phyloP scores from a whole-genome alignment of 2,888 invertebrate genomes.

The Girardia tigrina region DNA sequence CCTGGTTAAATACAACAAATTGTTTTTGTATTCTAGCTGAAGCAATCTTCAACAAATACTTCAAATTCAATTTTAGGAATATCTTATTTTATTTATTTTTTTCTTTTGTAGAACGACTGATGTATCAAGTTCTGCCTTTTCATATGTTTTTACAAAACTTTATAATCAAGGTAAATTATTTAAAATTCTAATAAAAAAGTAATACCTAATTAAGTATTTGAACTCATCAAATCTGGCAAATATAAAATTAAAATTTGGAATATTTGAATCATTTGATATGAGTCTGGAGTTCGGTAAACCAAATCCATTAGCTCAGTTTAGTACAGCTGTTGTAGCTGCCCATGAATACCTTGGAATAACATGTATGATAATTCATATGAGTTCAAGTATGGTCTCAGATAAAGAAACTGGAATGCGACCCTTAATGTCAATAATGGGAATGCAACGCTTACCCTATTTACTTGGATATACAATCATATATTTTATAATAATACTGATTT shows the following conservation, averaged over 20 bases:
- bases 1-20: no score
- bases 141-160: no score
- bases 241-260: not conserved
- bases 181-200: no score
- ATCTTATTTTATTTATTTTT: no score
- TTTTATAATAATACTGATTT: not conserved
- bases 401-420: not conserved
- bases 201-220: no score
- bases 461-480: not conserved
- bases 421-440: not conserved
- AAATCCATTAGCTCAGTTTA: not conserved
- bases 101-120: no score
- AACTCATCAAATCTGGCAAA: no score
- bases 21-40: no score
- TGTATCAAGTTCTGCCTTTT: no score
- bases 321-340: not conserved
- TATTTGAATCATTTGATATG: not conserved
- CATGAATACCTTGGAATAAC: conserved; percentile 11
- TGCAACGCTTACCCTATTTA: not conserved
- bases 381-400: conserved; percentile 8
- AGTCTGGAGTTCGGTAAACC: not conserved
- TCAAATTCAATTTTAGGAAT: no score
- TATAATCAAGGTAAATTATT: no score
- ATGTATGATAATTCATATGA: conserved; percentile 6
- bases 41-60: no score